These are phyloP conservation scores for Sphecodes monilicornis DNA, from an alignment of 2,888 invertebrate species.

Conservation along the genomic window DNA sequence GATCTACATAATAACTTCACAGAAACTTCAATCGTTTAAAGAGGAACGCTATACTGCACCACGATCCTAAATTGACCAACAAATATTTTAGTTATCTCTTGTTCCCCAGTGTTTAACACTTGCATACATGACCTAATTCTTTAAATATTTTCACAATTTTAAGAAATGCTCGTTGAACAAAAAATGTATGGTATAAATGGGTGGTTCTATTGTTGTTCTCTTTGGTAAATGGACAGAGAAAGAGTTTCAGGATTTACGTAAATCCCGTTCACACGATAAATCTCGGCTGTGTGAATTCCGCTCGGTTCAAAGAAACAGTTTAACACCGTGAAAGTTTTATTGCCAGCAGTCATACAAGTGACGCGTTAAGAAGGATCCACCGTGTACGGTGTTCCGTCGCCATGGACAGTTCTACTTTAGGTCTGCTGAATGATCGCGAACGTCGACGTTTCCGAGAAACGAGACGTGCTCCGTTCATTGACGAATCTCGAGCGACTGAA, in stretches of 20 bases:
- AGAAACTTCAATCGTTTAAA: too few species aligned
- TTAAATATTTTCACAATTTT: background rate
- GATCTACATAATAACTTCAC: too few species aligned
- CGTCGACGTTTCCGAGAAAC: constrained; percentile 34
- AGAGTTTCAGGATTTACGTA: background rate
- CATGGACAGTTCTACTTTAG: background rate
- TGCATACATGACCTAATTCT: too few species aligned
- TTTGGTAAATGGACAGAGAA: background rate
- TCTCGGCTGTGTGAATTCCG: background rate
- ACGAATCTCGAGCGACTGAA: constrained; percentile 11
- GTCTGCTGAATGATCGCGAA: background rate
- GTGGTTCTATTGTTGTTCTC: background rate
- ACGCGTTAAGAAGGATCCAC: background rate
- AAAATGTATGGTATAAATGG: background rate
- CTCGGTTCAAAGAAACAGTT: background rate
- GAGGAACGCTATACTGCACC: too few species aligned
- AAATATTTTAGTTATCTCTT: too few species aligned
- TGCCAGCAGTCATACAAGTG: background rate
- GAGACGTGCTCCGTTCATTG: constrained; percentile 26
- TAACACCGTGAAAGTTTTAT: constrained; percentile 11
- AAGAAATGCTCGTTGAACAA: background rate
- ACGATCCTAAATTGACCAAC: too few species aligned
- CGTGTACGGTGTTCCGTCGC: background rate
- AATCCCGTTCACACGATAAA: background rate
- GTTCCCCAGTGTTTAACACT: too few species aligned